Base-by-base conservation (phyloP, 1,140 invertebrate species). In the Heliconius melpomene region DNA sequence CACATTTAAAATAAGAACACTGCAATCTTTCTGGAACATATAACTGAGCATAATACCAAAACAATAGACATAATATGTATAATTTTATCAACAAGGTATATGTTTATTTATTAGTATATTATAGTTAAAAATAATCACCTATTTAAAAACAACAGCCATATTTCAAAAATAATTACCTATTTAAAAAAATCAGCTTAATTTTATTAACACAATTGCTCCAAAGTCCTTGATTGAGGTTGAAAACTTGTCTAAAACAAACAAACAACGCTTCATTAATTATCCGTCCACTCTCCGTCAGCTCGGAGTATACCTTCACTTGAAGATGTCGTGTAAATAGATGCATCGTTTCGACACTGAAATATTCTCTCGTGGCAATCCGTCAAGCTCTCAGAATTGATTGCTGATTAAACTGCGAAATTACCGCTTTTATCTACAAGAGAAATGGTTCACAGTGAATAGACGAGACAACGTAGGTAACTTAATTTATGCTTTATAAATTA, bases 391-490 rank as follows among this genome's bases (percentile, higher is more conserved):
- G 82, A 87, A 91, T 90, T 89, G 87, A 89, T 90, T 85, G 87
- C 83, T 90, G 88, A 88, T 89, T 90, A 90, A 89, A 88, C 87
- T 88, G 86, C 85, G 87, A 86, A 90, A 90, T 89, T 86, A 86
- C 86, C 84, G 81, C 87, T 84, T 87, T 89, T 86, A 90, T 90
- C 80, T 79, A 54, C 46, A 74, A 80, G 75, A 84, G 82, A 81
- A 83, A 80, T 85, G 81, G 78, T 81, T 83, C 72, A 79, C 84
- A 84, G 77, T 77, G 75, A 70, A 82, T 83, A 81, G 82, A 80
- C 83, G 72, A 82, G 72, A 46, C 72, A 74, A 57, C 52, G 70
- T 75, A 75, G 77, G 72, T 82, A 80, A 78, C 66, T 81, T 52
- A 77, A 83, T 81, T 77, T 77, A 70, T 32, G 23, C 32, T 73